Evolutionary conservation across 1,140 invertebrate species (phyloP).

Genomic region (Sitophilus oryzae): DNA sequence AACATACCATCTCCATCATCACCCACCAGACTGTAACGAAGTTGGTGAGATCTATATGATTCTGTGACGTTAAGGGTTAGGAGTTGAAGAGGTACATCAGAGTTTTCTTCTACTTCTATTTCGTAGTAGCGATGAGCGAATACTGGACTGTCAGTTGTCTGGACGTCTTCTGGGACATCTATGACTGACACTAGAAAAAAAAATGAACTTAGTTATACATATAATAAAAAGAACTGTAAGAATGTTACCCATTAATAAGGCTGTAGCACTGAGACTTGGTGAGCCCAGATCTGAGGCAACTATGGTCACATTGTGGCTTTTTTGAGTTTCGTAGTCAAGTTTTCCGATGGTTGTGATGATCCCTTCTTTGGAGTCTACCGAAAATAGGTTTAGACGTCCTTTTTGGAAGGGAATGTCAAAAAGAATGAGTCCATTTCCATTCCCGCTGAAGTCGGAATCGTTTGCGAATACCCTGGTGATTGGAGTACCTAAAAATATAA

Average conservation of each 20-base stretch:
- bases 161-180: constrained; percentile 56
- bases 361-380: constrained; percentile 75
- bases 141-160: constrained; percentile 51
- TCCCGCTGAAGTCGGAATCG: constrained; percentile 75
- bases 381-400: constrained; percentile 60
- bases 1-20: constrained; percentile 55
- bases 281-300: constrained; percentile 78
- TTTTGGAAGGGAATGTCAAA: constrained; percentile 61
- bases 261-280: constrained; percentile 71
- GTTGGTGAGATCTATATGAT: constrained; percentile 50
- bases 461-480: constrained; percentile 72
- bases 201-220: too few relatives aligned
- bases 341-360: constrained; percentile 65
- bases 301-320: constrained; percentile 67
- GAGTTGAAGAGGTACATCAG: constrained; percentile 60
- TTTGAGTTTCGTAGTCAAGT: constrained; percentile 66
- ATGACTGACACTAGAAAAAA: constrained; percentile 53
- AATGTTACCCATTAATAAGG: constrained; percentile 51
- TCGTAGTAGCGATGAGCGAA: constrained; percentile 72
- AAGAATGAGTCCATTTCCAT: constrained; percentile 74
- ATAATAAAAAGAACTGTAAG: too few relatives aligned
- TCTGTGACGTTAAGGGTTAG: constrained; percentile 64
- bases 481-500: constrained; percentile 49
- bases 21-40: constrained; percentile 54
- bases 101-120: constrained; percentile 70